Evolutionary conservation across 2,797 vertebrate species (phyloP).

Genomic region (Arrhamphus sclerolepis): DNA sequence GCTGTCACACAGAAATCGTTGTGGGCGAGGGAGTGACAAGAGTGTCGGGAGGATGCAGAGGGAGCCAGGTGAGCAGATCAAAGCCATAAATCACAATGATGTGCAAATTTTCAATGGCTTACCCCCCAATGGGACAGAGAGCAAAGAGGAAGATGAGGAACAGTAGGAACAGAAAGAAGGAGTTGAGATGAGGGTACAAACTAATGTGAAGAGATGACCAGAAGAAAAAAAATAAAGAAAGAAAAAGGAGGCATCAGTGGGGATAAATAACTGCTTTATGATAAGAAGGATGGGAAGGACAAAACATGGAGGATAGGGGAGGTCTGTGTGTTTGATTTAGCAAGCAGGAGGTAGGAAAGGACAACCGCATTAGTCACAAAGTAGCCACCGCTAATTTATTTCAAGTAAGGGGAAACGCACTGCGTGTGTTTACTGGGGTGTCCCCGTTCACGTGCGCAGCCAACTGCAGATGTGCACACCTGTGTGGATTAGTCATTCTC

Average conservation of each 20-base stretch:
- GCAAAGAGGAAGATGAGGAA: constrained; percentile 24
- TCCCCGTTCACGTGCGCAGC: no score
- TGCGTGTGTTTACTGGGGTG: not conserved
- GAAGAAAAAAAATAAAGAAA: constrained; percentile 15
- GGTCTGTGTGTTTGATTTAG: constrained; percentile 43
- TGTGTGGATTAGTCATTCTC: constrained; percentile 31
- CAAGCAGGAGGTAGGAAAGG: constrained; percentile 27
- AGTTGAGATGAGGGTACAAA: constrained; percentile 12
- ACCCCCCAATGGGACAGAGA: constrained; percentile 25
- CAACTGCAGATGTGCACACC: constrained; percentile 7
- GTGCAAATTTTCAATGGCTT: constrained; percentile 47
- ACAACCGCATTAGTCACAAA: constrained; percentile 56
- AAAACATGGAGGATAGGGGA: constrained; percentile 25
- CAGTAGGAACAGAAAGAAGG: constrained; percentile 3
- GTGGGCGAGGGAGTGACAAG: constrained; percentile 20
- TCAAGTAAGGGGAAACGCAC: constrained; percentile 28
- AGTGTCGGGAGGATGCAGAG: constrained; percentile 16
- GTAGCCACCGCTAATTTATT: constrained; percentile 52
- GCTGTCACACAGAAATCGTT: constrained; percentile 3
- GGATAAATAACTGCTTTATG: constrained; percentile 53
- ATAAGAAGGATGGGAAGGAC: constrained; percentile 10
- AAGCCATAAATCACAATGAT: constrained; percentile 71
- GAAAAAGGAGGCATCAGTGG: constrained; percentile 36
- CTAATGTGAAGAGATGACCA: constrained; percentile 42
- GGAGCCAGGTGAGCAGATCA: constrained; percentile 53